Percentiles rank a stretch among this genome's conserved stretches.
phyloP scores from a whole-genome alignment of 23 tunicate species.

The Oikopleura vanhoeffeni region DNA sequence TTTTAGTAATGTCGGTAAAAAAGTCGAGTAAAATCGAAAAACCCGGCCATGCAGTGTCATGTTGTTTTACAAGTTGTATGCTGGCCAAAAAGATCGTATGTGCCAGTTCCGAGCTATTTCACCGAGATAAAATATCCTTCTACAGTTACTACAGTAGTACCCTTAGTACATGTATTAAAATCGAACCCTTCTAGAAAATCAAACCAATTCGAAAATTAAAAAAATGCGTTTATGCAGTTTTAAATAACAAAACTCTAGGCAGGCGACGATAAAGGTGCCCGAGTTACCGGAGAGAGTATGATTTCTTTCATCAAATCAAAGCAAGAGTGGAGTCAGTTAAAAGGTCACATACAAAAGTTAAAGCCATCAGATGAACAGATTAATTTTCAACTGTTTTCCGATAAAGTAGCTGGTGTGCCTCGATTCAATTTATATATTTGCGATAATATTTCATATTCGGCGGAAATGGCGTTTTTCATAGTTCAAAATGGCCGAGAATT shows the following conservation, averaged over 20 bases:
- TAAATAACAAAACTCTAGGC: no score
- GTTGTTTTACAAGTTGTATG: no score
- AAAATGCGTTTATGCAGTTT: constrained; percentile 28
- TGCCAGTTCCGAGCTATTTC: no score
- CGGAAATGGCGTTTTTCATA: constrained; percentile 24
- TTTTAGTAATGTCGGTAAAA: no score
- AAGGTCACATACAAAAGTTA: constrained; percentile 1
- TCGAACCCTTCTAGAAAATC: no score
- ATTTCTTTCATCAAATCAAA: constrained; percentile 35
- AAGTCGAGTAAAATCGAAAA: no score
- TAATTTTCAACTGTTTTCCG: constrained; percentile 23
- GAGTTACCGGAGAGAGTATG: constrained; percentile 28
- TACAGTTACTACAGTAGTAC: no score
- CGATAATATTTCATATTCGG: constrained; percentile 18
- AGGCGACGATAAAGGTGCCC: no score
- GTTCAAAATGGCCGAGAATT: constrained; percentile 52
- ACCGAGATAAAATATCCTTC: no score
- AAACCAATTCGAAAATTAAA: constrained; percentile 9
- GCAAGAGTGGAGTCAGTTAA: constrained; percentile 46
- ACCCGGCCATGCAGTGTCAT: no score
- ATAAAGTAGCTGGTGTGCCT: constrained; percentile 23
- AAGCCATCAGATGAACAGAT: constrained; percentile 12
- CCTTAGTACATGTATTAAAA: no score
- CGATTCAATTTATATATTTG: constrained; percentile 46
- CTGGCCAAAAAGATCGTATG: no score